These are phyloP conservation scores for Anguilla japonica DNA, from an alignment of 2,113 vertebrate genomes.

Conservation along the genomic window DNA sequence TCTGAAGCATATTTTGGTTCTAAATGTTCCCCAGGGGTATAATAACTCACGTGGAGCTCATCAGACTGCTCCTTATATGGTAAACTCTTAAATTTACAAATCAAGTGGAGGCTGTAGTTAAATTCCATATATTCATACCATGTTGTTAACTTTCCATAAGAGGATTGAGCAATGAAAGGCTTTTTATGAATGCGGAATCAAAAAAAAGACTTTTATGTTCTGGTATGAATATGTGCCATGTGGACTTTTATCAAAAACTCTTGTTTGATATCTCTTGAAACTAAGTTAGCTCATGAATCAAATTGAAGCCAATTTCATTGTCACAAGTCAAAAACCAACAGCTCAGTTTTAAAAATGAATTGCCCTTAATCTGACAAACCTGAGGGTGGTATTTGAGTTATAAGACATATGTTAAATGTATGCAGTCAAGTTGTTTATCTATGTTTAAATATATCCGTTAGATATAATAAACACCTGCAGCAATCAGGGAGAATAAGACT, in stretches of 20 bases:
- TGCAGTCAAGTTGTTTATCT: slow-evolving; percentile 2
- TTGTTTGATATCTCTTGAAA: background rate
- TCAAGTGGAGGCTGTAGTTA: slow-evolving; percentile 45
- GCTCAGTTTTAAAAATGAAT: slow-evolving; percentile 19
- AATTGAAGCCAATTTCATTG: background rate
- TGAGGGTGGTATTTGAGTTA: slow-evolving; percentile 20
- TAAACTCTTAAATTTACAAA: slow-evolving; percentile 51
- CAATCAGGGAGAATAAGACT: background rate
- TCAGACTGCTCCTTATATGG: slow-evolving; percentile 55
- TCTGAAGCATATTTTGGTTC: slow-evolving; percentile 50
- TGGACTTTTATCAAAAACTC: background rate
- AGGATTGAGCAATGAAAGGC: slow-evolving; percentile 30
- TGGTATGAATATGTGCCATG: background rate
- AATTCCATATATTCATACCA: slow-evolving; percentile 42
- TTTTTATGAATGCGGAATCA: slow-evolving; percentile 16
- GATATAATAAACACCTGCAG: background rate
- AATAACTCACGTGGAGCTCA: slow-evolving; percentile 53
- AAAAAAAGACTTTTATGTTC: background rate
- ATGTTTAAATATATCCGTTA: background rate
- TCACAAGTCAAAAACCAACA: slow-evolving; percentile 16
- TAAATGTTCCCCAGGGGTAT: slow-evolving; percentile 53
- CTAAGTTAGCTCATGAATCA: background rate
- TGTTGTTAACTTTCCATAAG: slow-evolving; percentile 54
- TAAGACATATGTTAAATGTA: slow-evolving; percentile 30
- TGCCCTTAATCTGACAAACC: slow-evolving; percentile 1